Base-by-base conservation (phyloP, 2,113 vertebrate species). In the Meles meles region DNA sequence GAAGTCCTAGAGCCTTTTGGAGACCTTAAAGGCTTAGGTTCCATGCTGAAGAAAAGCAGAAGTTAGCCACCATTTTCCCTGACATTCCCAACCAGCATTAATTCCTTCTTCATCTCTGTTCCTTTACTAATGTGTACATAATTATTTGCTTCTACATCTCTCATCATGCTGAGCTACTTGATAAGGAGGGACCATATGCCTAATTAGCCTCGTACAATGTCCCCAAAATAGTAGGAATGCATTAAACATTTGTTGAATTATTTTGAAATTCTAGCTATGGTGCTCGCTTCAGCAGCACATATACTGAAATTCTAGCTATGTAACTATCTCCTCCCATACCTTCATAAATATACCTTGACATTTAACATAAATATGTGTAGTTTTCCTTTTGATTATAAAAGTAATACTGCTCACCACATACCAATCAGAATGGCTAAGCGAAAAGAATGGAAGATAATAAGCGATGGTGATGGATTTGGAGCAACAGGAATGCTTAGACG, bases 381-480 rank as follows among this genome's bases (percentile, higher is more conserved):
- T 76, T 92, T 95, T 88, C 72, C 57, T 93, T 90, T 91, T 89
- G n/a, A 18, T 74, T 59, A 17, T 96, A 72, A 94, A 95, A 95
- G 76, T 71, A 86, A 67, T 81, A 91, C 52, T 85, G 42, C 59
- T 92, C 6, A 42, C 37, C 21, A 63, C 52, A 79, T 2, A 96
- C 10, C 15, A 34, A 83, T 93, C 37, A 92, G 52, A 83, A 86
- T n/a, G 84, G 49, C 37, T 42, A 77, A 81, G 74, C 85, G 65
- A 31, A 92, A 89, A 88, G 10, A 14, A 61, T 39, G 18, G 55
- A 82, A 94, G 67, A 94, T 47, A 93, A 11, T 21, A 90, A 90
- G 34, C 34, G 49, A 25, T 44, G 37, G 55, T 57, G 37, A 90
- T 4, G 9, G n/a, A 63, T 34, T 12, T 29, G 29, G n/a, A 85